Percentiles rank a stretch among this genome's conserved stretches.
Conservation (phyloP, 2,797 vertebrate genomes). For the Danio kyathit region DNA sequence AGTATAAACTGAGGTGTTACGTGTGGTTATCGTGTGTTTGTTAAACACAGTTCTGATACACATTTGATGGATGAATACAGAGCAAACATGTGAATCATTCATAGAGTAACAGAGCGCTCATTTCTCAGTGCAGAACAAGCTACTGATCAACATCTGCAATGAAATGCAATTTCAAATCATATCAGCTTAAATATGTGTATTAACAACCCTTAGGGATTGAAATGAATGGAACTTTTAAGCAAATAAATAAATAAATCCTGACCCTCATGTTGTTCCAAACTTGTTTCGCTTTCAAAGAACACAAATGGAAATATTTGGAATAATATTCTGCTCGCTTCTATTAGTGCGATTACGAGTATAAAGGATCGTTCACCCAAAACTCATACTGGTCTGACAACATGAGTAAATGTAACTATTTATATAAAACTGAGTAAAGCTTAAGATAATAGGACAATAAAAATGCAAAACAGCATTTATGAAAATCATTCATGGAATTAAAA, state of each 20-base stretch:
- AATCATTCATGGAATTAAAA: neutral
- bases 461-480: neutral
- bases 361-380: neutral
- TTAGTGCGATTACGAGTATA: neutral
- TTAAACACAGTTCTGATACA: conserved; percentile 58
- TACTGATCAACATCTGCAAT: neutral
- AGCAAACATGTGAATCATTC: conserved; percentile 23
- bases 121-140: neutral
- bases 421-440: neutral
- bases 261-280: neutral
- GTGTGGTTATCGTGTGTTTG: conserved; percentile 66
- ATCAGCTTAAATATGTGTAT: neutral
- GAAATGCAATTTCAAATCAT: neutral
- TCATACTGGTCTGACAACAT: conserved; percentile 2
- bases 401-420: neutral
- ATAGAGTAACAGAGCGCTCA: neutral
- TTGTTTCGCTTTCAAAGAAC: neutral
- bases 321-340: neutral
- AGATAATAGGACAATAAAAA: neutral
- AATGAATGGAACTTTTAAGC: neutral
- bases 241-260: neutral
- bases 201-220: neutral
- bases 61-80: conserved; percentile 22
- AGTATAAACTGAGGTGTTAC: conserved; percentile 75
- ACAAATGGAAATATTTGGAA: neutral